These are phyloP conservation scores for Eidolon dupreanum DNA, from an alignment of 2,797 vertebrate genomes.

Conservation along the genomic window DNA sequence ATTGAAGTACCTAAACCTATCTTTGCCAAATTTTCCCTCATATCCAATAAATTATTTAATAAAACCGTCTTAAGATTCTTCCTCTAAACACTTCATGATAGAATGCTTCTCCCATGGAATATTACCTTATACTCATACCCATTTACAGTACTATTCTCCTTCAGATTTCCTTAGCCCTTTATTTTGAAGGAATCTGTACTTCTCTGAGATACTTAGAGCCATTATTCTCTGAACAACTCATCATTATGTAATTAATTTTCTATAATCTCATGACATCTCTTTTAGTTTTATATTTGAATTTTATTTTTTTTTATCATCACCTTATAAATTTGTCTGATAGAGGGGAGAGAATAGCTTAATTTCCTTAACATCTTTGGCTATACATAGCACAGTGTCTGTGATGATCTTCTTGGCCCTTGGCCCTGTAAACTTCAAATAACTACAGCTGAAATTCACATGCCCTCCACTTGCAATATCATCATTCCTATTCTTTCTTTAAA, in stretches of 20 bases:
- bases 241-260: neutral
- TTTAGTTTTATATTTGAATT: slow-evolving; percentile 32
- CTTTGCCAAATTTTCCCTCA: neutral
- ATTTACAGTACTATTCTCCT: neutral
- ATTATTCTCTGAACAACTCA: neutral
- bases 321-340: neutral
- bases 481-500: slow-evolving; percentile 1
- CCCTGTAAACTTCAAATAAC: neutral
- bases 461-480: neutral
- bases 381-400: neutral
- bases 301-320: neutral
- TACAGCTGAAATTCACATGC: neutral
- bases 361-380: neutral
- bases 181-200: neutral
- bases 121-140: neutral
- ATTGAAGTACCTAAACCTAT: neutral
- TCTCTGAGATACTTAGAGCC: neutral
- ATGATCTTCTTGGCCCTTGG: neutral
- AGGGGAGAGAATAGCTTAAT: neutral
- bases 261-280: neutral
- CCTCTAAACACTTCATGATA: neutral
- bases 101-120: neutral
- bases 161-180: neutral
- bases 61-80: neutral
- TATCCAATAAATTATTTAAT: slow-evolving; percentile 22